Base-by-base conservation (phyloP, 2,888 invertebrate genomes). In the Drosophila crucigera region DNA sequence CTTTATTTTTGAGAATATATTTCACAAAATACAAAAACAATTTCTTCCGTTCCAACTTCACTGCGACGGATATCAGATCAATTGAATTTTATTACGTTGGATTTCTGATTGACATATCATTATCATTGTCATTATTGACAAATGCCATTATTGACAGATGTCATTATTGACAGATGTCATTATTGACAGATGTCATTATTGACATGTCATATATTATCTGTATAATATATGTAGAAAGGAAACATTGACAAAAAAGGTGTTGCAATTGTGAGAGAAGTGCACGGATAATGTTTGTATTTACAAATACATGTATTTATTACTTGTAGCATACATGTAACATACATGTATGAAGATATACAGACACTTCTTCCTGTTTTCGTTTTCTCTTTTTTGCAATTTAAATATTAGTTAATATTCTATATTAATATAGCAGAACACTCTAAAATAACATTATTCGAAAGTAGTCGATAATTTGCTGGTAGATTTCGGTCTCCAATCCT, bases 371-470 rank as follows among this genome's bases (percentile, higher is more conserved):
- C 10, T 11, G 11, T 35, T 35, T 35, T 35, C 11, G 0, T 37
- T 4, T 49, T 49, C 19, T 9, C 9, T 31, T 50, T 52, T 31
- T 52, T 30, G 28, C 3, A 16, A 52, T n/a, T 33, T 33, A 22
- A 22, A 22, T 25, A 14, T 28, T 30, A 30, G 4, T 28, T 41
- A n/a, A 28, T 25, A 39, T 1, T 30, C 4, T 1, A n/a, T n/a
- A n/a, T n/a, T n/a, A n/a, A n/a, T n/a, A n/a, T n/a, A n/a, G 7
- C 43, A 14, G 22, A 47, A 28, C n/a, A 58, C n/a, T 33, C 55
- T 78, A 88, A 10, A 54, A 6, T n/a, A 93, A 37, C 92, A 93
- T 93, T 11, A 72, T 70, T 0, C 58, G 56, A 67, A 93, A 91
- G 59, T 92, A 93, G 0, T 68, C 19, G 0, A 91, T 28, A 0